phyloP scores from a whole-genome alignment of 1,140 invertebrate genomes.

The Bombyx mandarina region DNA sequence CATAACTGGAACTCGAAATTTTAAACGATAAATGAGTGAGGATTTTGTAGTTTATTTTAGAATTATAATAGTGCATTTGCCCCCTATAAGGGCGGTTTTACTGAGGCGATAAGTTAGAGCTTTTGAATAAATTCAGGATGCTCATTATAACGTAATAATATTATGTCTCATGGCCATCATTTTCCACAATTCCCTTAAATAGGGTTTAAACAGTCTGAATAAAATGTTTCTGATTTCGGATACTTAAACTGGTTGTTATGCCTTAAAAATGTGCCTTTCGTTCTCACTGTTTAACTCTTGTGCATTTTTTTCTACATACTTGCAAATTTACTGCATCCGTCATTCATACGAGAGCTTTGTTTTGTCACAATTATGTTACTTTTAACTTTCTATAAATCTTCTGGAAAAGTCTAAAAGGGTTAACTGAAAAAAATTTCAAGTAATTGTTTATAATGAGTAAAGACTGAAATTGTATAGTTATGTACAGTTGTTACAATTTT shows the following conservation, averaged over 20 bases:
- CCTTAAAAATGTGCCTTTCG: constrained; percentile 30
- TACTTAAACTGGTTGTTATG: constrained; percentile 10
- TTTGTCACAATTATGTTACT: too few species aligned
- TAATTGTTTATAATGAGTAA: constrained; percentile 13
- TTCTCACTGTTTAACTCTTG: too few species aligned
- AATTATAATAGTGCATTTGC: constrained; percentile 20
- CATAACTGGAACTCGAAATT: constrained; percentile 24
- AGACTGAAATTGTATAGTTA: constrained; percentile 35
- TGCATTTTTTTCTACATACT: neutral
- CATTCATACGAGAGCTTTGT: too few species aligned
- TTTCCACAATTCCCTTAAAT: too few species aligned
- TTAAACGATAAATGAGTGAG: constrained; percentile 27
- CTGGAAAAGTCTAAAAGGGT: too few species aligned
- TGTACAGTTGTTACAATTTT: constrained; percentile 26
- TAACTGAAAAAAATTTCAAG: too few species aligned
- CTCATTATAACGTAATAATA: constrained; percentile 50
- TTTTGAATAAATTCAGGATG: constrained; percentile 47
- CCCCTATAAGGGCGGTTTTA: too few species aligned
- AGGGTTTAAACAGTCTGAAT: too few species aligned
- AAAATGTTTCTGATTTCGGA: too few species aligned
- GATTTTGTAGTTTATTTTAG: constrained; percentile 19
- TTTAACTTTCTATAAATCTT: too few species aligned
- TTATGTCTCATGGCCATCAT: neutral
- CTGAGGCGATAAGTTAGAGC: constrained; percentile 1
- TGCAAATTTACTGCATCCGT: neutral